Evolutionary conservation across 2,113 vertebrate species (phyloP), one percentile per base, ranked within the genome.

Genomic region (Perccottus glenii): DNA sequence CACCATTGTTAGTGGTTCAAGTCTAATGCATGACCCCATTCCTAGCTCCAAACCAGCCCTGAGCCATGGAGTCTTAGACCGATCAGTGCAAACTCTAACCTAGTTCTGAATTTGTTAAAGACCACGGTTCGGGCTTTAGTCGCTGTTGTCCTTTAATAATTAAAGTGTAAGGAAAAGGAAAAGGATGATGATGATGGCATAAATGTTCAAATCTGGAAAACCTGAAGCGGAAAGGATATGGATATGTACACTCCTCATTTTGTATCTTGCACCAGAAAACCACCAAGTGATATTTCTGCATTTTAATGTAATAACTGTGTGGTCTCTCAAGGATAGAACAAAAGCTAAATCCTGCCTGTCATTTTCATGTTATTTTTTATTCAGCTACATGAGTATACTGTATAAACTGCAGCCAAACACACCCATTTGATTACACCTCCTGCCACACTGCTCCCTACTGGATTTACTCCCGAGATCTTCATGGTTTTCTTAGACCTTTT

Each of bases 401-500:
- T 35, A 53, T 14, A 53, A 6, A 53, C 51, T 7, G 5, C 38
- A 36, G 52, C 52, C 19, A 44, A 44, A 11, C 56, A 19, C 14
- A 44, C 9, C 53, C 53, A 9, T 58, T 6, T 19, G 36, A 42
- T 58, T 43, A 58, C 40, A 43, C 36, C 56, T 19, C 15, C 56
- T 14, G 5, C 5, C 15, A 12, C 38, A 42, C 12, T n/a, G 33
- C 48, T 19, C 36, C 56, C 9, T 42, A 57, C 35, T 10, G 16
- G 9, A 58, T 58, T 58, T 58, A 43, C 52, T 55, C n/a, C 33
- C 52, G 52, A 55, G 12, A 5, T n/a, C 33, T n/a, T 58, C n/a
- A 58, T 58, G 9, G 40, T 36, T 58, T 58, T 57, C 36, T 57
- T 35, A 57, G 55, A 57, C 55, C 38, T 57, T 19, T 43, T 58